These are phyloP conservation scores for Aphelocoma coerulescens DNA, from an alignment of 2,113 vertebrate species.

Conservation along the genomic window DNA sequence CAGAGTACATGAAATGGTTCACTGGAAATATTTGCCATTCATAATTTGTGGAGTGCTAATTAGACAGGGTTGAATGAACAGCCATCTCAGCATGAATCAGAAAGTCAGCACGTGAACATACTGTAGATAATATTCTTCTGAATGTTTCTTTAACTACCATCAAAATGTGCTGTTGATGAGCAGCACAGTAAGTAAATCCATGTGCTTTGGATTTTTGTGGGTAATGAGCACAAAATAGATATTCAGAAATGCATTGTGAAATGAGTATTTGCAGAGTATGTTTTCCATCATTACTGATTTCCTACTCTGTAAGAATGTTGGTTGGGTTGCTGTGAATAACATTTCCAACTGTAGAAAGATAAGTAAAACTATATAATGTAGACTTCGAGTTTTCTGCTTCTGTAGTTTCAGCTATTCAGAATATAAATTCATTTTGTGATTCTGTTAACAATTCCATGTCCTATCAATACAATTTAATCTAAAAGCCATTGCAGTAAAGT, in stretches of 20 bases:
- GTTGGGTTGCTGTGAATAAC: neutral
- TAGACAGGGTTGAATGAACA: conserved; percentile 23
- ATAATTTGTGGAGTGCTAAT: conserved; percentile 9
- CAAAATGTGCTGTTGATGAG: neutral
- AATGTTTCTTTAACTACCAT: neutral
- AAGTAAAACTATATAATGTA: neutral
- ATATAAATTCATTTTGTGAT: neutral
- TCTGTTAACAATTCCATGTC: neutral
- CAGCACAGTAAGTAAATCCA: neutral
- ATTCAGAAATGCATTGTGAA: neutral
- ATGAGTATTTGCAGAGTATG: neutral
- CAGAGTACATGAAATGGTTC: neutral
- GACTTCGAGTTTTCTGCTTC: conserved; percentile 6
- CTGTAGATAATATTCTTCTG: neutral
- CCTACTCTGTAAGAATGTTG: neutral
- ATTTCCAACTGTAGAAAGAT: conserved; percentile 4
- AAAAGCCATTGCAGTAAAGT: neutral
- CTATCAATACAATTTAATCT: conserved; percentile 25
- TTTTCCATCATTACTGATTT: neutral
- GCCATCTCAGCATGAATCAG: conserved; percentile 25
- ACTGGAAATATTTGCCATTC: conserved; percentile 10
- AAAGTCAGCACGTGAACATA: neutral
- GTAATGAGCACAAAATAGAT: neutral
- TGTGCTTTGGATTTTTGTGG: neutral
- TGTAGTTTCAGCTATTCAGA: conserved; percentile 23